Base-by-base conservation (phyloP, 37 sponge, comb jelly and placozoan genomes). In the Beroe ovata region DNA sequence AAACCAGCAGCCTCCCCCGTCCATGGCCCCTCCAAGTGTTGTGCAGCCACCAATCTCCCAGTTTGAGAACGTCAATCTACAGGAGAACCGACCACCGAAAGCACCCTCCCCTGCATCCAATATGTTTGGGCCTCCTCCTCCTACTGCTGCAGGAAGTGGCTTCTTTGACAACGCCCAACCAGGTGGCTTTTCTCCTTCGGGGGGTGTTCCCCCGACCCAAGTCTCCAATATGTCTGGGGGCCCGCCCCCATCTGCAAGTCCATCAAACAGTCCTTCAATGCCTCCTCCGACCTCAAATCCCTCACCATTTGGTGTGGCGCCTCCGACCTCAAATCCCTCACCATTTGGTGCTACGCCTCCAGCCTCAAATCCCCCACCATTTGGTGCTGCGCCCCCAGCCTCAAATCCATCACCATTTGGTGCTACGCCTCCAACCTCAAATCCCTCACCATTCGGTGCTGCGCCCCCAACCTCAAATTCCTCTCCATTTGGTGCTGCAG, bases 41-140 rank as follows among this genome's bases (percentile, higher is more conserved):
- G 35, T 14, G 1, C 69, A 66, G 36, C 69, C 69, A 8, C 69
- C 69, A 26, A 66, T 37, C 36, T 29, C 32, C 69, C 69, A 66
- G 69, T 11, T 66, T 34, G 36, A 32, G 30, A 33, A 30, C 30
- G 14, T 26, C 32, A 29, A 25, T 30, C 2, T 66, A 14, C 69
- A 66, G 36, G 36, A 66, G 8, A 32, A 26, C 69, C 69, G 34
- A 16, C 69, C 69, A 14, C 69, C 69, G 2, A 66, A 66, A 30
- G 69, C 69, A 11, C 69, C 69, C 30, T 66, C 69, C 14, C 69
- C 69, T 34, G 69, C 69, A 2, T 26, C 69, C 32, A 66, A 66
- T 30, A 34, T 66, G 35, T 66, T 66, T 33, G 36, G 69, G 14
- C 18, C 69, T 2, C 32, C 69, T 29, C 35, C 69, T 32, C 18